These are phyloP conservation scores for Mobula hypostoma DNA, from an alignment of 2,113 vertebrate genomes.

Conservation along the genomic window DNA sequence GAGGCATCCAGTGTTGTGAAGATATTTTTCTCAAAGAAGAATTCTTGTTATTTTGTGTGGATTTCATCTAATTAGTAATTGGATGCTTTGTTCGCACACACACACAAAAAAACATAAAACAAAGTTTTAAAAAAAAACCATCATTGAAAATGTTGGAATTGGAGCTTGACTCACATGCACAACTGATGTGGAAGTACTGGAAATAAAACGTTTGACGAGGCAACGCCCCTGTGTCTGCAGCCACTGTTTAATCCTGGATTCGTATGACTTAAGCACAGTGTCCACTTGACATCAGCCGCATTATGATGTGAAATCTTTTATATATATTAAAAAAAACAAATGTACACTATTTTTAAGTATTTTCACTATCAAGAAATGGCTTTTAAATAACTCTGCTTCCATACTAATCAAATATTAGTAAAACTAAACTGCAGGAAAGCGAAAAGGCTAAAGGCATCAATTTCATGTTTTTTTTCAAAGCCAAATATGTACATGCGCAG, in stretches of 20 bases:
- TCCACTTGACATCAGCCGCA: conserved; percentile 82
- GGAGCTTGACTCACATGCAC: conserved; percentile 68
- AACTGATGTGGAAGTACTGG: conserved; percentile 68
- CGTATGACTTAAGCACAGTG: conserved; percentile 89
- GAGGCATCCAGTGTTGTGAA: conserved; percentile 77
- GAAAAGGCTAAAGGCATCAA: conserved; percentile 69
- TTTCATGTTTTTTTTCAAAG: conserved; percentile 80
- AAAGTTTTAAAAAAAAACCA: conserved; percentile 52
- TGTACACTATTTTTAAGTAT: conserved; percentile 97
- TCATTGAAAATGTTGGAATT: conserved; percentile 63
- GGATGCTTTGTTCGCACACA: conserved; percentile 53
- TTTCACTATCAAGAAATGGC: conserved; percentile 92
- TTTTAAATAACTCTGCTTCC: conserved; percentile 98
- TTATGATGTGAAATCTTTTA: conserved; percentile 92
- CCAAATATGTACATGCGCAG: conserved; percentile 84
- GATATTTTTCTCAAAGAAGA: conserved; percentile 73
- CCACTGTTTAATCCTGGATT: conserved; percentile 80
- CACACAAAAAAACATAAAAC: conserved; percentile 11
- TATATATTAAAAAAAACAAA: conserved; percentile 70
- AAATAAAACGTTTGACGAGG: conserved; percentile 66
- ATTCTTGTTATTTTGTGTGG: conserved; percentile 61
- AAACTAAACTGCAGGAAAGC: conserved; percentile 60
- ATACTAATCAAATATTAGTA: conserved; percentile 73
- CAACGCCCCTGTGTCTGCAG: conserved; percentile 74
- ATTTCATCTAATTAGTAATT: conserved; percentile 67